phyloP scores from a whole-genome alignment of 2,888 invertebrate species.

The Steinernema hermaphroditum region DNA sequence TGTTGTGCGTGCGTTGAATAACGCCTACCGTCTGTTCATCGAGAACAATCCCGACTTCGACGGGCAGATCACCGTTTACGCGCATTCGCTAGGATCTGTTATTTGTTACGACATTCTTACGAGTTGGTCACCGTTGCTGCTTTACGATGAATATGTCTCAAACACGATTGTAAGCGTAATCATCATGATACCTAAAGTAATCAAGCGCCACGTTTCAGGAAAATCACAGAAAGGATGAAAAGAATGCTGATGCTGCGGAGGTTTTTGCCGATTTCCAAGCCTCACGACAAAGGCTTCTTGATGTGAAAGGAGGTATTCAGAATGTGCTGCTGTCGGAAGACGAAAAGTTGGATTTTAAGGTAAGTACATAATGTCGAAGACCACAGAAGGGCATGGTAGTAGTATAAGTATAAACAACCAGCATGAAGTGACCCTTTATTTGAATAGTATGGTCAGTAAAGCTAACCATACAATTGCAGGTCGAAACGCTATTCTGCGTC shows the following conservation, averaged over 20 bases:
- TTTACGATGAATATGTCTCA: conserved; percentile 69
- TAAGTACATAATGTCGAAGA: conserved; percentile 21
- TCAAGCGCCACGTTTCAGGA: conserved; percentile 38
- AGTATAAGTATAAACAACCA: no score
- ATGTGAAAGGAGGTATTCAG: conserved; percentile 54
- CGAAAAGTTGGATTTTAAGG: conserved; percentile 54
- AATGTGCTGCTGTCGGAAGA: conserved; percentile 51
- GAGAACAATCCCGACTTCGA: conserved; percentile 74
- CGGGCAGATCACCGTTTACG: conserved; percentile 75
- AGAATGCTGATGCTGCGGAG: conserved; percentile 1
- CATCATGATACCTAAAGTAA: background rate
- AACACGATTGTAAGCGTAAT: conserved; percentile 54
- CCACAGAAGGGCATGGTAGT: no score
- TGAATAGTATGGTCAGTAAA: conserved; percentile 1
- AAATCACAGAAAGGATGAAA: conserved; percentile 46
- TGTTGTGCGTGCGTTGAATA: conserved; percentile 73
- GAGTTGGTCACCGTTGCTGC: conserved; percentile 70
- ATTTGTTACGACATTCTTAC: conserved; percentile 76
- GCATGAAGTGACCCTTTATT: no score
- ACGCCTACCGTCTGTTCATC: conserved; percentile 74
- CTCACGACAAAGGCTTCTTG: conserved; percentile 35
- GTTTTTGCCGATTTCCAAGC: conserved; percentile 22
- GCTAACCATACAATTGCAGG: conserved; percentile 47
- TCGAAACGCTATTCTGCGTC: conserved; percentile 62
- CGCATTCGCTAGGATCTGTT: conserved; percentile 77